Conservation (phyloP, 2,113 vertebrate species). For the Myotis davidii region DNA sequence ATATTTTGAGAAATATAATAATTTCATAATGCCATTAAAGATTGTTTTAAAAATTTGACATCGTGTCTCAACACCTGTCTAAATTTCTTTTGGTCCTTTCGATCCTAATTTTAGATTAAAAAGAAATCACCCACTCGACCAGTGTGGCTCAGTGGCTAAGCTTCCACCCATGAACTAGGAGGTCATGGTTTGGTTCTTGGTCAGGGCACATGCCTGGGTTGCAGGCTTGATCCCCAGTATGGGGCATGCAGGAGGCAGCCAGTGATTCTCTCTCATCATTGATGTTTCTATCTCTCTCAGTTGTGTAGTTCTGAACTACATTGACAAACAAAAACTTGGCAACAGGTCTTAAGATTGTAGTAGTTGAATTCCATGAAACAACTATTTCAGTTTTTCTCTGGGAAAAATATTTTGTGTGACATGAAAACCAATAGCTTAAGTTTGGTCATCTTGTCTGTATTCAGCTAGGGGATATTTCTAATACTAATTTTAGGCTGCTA, state of each 20-base stretch:
- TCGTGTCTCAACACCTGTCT: not conserved
- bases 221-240: too few species aligned
- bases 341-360: not conserved
- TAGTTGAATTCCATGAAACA: not conserved
- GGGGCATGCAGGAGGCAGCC: too few species aligned
- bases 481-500: not conserved
- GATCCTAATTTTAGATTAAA: not conserved
- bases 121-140: too few species aligned
- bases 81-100: not conserved
- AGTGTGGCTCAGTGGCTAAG: too few species aligned
- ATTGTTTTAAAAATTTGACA: conserved; percentile 13
- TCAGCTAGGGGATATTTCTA: not conserved
- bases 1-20: conserved; percentile 69
- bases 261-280: too few species aligned
- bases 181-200: too few species aligned
- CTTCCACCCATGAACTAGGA: too few species aligned
- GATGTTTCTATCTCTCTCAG: not conserved
- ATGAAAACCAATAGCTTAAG: not conserved
- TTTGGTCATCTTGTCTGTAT: not conserved
- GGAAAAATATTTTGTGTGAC: not conserved
- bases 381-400: not conserved
- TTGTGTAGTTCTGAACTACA: not conserved
- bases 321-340: not conserved
- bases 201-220: too few species aligned
- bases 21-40: conserved; percentile 47